phyloP scores from a whole-genome alignment of 2,888 invertebrate genomes.

The Ligdia adustata region DNA sequence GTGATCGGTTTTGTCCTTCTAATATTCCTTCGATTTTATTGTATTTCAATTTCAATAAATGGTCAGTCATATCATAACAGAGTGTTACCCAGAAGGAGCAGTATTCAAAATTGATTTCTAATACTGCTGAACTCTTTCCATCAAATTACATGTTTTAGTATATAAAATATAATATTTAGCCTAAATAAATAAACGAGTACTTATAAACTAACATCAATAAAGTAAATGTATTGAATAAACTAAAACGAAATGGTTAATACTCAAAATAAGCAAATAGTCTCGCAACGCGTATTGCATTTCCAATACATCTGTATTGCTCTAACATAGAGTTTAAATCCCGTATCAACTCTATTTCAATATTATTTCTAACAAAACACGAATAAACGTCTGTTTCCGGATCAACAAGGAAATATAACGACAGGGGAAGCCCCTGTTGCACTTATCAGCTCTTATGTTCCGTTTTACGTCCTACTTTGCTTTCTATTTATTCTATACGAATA shows the following conservation, averaged over 20 bases:
- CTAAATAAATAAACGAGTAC: too few relatives aligned
- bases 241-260: background rate
- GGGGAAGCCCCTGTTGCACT: conserved; percentile 32
- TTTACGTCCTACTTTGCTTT: conserved; percentile 31
- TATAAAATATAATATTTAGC: too few relatives aligned
- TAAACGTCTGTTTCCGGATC: conserved; percentile 29
- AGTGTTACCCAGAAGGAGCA: too few relatives aligned
- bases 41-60: too few relatives aligned
- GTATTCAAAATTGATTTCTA: too few relatives aligned
- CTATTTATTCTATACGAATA: conserved; percentile 35
- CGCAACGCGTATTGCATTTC: conserved; percentile 6
- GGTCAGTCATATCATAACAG: too few relatives aligned
- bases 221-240: too few relatives aligned
- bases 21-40: too few relatives aligned
- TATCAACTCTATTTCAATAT: conserved; percentile 18
- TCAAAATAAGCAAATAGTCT: background rate
- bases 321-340: conserved; percentile 13
- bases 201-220: too few relatives aligned
- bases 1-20: too few relatives aligned
- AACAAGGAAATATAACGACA: conserved; percentile 32
- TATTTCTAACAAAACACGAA: conserved; percentile 17
- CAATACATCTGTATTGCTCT: conserved; percentile 7
- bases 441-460: conserved; percentile 30
- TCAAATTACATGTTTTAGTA: too few relatives aligned
- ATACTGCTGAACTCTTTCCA: too few relatives aligned